These are phyloP conservation scores for Pholis gunnellus DNA, from an alignment of 2,113 vertebrate species.

Conservation along the genomic window DNA sequence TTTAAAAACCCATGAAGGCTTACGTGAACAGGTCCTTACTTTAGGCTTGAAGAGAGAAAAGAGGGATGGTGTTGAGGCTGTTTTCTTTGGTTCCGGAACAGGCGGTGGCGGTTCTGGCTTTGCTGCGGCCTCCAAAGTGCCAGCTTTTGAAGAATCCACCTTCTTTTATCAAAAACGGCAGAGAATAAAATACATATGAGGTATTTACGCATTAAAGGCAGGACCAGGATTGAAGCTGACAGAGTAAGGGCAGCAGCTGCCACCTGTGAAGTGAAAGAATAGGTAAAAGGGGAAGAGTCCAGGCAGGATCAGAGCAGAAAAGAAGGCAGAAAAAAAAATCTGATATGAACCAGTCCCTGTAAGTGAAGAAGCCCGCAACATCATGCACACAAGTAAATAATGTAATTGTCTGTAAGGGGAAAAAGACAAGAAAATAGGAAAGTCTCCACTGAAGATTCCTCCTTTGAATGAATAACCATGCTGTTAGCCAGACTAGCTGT, in stretches of 20 bases:
- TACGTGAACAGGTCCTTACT: constrained; percentile 66
- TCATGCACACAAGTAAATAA: constrained; percentile 10
- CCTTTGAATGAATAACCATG: background rate
- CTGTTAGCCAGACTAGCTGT: background rate
- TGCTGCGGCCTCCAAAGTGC: constrained; percentile 79
- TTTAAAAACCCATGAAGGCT: background rate
- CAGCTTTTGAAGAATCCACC: constrained; percentile 80
- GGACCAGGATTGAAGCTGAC: constrained; percentile 10
- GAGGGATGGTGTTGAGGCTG: constrained; percentile 68
- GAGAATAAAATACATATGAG: constrained; percentile 33
- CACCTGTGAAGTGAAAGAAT: constrained; percentile 51
- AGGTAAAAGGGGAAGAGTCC: background rate
- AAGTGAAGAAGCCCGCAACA: constrained; percentile 11
- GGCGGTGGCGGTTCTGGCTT: constrained; percentile 77
- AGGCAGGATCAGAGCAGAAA: constrained; percentile 20
- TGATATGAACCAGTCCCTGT: constrained; percentile 4
- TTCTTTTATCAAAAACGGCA: constrained; percentile 66
- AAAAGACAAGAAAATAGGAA: background rate
- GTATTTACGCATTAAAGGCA: background rate
- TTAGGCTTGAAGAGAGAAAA: constrained; percentile 81
- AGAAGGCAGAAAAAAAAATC: background rate
- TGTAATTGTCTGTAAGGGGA: background rate
- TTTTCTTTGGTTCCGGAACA: constrained; percentile 74
- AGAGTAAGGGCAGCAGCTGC: constrained; percentile 24
- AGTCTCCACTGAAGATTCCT: background rate